Base-by-base conservation (phyloP, 53 echinoderm and acorn worm species). In the Zoroaster sp. region DNA sequence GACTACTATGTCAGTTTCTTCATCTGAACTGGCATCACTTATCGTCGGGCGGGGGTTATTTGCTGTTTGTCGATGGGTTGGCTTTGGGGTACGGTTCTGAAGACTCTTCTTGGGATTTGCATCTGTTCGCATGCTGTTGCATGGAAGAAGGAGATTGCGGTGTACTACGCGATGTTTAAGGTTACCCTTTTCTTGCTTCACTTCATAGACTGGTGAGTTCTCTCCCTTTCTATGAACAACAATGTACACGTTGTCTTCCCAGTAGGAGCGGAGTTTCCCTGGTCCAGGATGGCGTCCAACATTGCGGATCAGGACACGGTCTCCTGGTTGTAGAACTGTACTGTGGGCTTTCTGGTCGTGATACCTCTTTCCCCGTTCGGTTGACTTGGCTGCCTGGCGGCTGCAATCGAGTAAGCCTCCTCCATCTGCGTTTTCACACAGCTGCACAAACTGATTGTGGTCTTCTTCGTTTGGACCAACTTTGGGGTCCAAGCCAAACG, bases 261-360 rank as follows among this genome's bases (percentile, higher is more conserved):
- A 94, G 72, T 90, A 89, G 9, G 90, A 87, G 4, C 73, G 40
- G 38, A 94, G 91, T 91, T 91, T 89, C 14, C 87, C 73, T 41
- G 91, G 94, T 8, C 91, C 94, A 63, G 52, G 83, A 63, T 68
- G 81, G 41, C 73, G 65, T 68, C 45, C 68, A 8, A 88, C 38
- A 66, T 92, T 94, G 51, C 82, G 55, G 30, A 92, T 79, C 21
- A 94, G 78, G 13, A 94, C 94, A 33, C 92, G 75, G 76, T 94
- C 92, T 17, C 94, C 90, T 23, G 87, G 42, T n/a, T 86, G 69
- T 4, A 94, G 90, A 14, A 81, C 77, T n/a, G n/a, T n/a, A n/a
- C n/a, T n/a, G n/a, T n/a, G n/a, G n/a, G n/a, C n/a, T n/a, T n/a
- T n/a, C n/a, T 49, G 40, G 73, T 92, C 92, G 65, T 87, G 73